Conservation (phyloP, 2,113 vertebrate species). For the Myrmecophaga tridactyla region DNA sequence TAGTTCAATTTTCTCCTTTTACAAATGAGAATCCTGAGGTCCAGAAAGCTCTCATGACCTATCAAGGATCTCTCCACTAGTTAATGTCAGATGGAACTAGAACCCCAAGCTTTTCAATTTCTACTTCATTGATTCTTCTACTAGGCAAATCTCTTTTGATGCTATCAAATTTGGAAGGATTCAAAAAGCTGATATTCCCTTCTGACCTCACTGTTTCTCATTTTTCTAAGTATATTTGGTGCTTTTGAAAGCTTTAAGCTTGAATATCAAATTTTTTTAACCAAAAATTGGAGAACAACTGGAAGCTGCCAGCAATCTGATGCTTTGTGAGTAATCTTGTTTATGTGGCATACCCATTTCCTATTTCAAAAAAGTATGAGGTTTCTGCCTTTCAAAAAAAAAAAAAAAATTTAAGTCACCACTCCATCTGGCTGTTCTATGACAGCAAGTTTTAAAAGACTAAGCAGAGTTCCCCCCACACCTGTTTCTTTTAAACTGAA, state of each 20-base stretch:
- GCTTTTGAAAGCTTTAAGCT: constrained; percentile 32
- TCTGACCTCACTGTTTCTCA: constrained; percentile 39
- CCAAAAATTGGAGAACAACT: constrained; percentile 11
- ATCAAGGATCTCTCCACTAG: not conserved
- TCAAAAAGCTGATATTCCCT: constrained; percentile 24
- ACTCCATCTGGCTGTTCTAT: constrained; percentile 69
- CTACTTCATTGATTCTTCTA: not conserved
- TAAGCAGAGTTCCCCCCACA: constrained; percentile 66
- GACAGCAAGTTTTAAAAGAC: constrained; percentile 77
- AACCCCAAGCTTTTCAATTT: not conserved
- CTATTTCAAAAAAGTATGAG: not conserved
- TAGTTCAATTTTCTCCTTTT: not conserved
- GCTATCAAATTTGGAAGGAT: constrained; percentile 29
- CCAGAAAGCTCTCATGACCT: not conserved
- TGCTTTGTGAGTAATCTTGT: constrained; percentile 42
- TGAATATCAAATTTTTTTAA: constrained; percentile 43
- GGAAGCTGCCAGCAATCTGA: not conserved
- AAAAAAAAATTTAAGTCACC: constrained; percentile 51
- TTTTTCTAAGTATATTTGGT: constrained; percentile 18
- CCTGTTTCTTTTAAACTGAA: constrained; percentile 78
- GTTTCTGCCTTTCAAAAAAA: not conserved
- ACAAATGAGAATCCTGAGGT: not conserved
- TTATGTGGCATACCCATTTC: constrained; percentile 8
- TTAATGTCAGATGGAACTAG: not conserved
- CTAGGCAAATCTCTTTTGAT: not conserved